Evolutionary conservation across 1,140 invertebrate species (phyloP), one percentile per base, ranked within the genome.

Genomic region (Listronotus oregonensis): DNA sequence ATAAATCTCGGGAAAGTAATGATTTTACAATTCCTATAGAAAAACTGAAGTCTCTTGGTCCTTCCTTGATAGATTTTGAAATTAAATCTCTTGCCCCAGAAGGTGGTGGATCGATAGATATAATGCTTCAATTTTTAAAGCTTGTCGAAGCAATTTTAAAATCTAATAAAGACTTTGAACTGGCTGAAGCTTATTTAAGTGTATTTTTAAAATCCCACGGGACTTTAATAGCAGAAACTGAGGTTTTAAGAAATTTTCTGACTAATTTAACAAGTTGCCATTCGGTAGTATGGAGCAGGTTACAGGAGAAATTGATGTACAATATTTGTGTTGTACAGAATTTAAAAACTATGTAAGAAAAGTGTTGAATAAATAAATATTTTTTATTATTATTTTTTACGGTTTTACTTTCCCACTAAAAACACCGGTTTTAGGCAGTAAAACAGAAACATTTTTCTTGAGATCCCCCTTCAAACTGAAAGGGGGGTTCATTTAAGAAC

Each of bases 171-270:
- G 86, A 97, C 80, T 98, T 95, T 82, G 96, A 99, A 82, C 79
- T 97, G n/a, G 87, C 89, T 0, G 92, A 97, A 78, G 88, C 94
- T 0, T 98, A 96, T 82, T 82, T 98, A n/a, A 89, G 86, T 51
- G 81, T 97, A 14, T 98, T 97, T 82, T 77, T 99, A 10, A 96
- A 97, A 80, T 85, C 88, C 31, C 94, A 97, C 76, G 87, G 88
- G 2, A 83, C 85, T 46, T 74, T 79, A 11, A 82, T 95, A 39
- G 81, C 85, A 0, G 77, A 84, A 50, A 84, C 85, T 12, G 71
- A 81, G 14, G 79, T 83, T 11, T 77, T 95, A 34, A 77, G 82
- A 10, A 73, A 84, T 47, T 80, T 82, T 34, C 73, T 93, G 37
- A 76, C 82, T n/a, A 79, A 81, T 15, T 75, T 95, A 0, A 82